phyloP scores from a whole-genome alignment of 1,140 invertebrate genomes.

The Neodiprion lecontei region DNA sequence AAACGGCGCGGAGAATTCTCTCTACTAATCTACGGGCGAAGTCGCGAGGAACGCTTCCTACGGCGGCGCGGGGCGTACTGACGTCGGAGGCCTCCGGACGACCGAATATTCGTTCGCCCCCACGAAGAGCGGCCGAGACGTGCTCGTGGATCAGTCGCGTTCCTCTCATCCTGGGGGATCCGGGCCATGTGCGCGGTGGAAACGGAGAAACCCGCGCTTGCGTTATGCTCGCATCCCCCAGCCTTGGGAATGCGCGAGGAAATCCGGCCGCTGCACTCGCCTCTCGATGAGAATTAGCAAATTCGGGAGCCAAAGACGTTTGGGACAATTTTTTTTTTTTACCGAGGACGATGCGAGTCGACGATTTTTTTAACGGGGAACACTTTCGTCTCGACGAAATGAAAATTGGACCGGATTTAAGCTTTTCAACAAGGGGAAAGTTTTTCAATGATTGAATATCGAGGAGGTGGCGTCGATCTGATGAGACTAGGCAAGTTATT shows the following conservation, averaged over 20 bases:
- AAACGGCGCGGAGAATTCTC: too few relatives aligned
- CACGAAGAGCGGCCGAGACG: conserved; percentile 4
- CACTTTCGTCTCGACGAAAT: too few relatives aligned
- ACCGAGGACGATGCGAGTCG: too few relatives aligned
- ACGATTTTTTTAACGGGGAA: too few relatives aligned
- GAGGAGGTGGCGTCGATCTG: too few relatives aligned
- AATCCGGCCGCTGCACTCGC: background rate
- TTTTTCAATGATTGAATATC: too few relatives aligned
- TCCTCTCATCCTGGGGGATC: background rate
- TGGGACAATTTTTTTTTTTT: too few relatives aligned
- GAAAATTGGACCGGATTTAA: too few relatives aligned
- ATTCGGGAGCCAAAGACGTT: too few relatives aligned
- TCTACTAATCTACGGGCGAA: background rate
- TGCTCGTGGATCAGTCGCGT: conserved; percentile 1
- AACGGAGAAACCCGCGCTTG: background rate
- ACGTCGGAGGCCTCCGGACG: background rate
- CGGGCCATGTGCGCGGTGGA: background rate
- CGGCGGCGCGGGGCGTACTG: conserved; percentile 2
- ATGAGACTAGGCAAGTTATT: too few relatives aligned
- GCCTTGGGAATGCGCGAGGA: background rate
- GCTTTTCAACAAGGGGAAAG: too few relatives aligned
- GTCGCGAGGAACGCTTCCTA: background rate
- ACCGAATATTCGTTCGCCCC: background rate
- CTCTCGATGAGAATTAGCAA: background rate
- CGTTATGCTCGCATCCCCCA: background rate